A percentile compares a stretch with the other conserved stretches of the same genome.
Conservation (phyloP, 2,797 vertebrate species). For the Ceryle rudis region DNA sequence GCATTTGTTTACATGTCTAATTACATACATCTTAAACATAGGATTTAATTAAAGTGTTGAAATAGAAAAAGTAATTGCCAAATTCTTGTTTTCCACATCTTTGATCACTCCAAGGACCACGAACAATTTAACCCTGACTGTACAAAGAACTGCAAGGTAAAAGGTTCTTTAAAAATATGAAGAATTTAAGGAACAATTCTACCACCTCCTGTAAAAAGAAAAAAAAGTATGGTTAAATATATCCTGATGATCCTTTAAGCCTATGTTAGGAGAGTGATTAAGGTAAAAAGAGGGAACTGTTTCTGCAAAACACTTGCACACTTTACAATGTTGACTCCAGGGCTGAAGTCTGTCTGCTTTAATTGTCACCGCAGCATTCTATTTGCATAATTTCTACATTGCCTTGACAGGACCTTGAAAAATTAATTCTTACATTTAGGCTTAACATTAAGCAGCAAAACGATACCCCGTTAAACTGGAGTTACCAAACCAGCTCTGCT, state of each 20-base stretch:
- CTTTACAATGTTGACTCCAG: neutral
- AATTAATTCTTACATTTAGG: neutral
- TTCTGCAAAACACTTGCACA: neutral
- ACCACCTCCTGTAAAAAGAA: neutral
- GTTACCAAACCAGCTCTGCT: neutral
- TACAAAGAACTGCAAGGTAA: neutral
- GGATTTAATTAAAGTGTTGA: neutral
- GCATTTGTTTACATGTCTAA: neutral
- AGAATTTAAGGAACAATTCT: neutral
- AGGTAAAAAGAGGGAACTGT: neutral
- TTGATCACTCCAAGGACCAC: neutral
- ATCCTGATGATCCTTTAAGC: neutral
- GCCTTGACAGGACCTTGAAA: neutral
- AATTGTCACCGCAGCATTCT: neutral
- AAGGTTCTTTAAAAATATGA: neutral
- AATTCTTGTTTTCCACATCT: neutral
- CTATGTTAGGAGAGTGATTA: neutral
- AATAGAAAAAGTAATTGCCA: neutral
- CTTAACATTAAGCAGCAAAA: constrained; percentile 19
- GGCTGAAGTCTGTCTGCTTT: neutral
- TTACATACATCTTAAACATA: neutral
- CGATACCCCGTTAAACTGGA: neutral
- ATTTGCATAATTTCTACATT: neutral
- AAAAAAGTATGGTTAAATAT: neutral
- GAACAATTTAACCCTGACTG: neutral